Percentiles rank a stretch among this genome's conserved stretches.
phyloP scores from a whole-genome alignment of 2,888 invertebrate genomes.

The Oxystoma pomonae region DNA sequence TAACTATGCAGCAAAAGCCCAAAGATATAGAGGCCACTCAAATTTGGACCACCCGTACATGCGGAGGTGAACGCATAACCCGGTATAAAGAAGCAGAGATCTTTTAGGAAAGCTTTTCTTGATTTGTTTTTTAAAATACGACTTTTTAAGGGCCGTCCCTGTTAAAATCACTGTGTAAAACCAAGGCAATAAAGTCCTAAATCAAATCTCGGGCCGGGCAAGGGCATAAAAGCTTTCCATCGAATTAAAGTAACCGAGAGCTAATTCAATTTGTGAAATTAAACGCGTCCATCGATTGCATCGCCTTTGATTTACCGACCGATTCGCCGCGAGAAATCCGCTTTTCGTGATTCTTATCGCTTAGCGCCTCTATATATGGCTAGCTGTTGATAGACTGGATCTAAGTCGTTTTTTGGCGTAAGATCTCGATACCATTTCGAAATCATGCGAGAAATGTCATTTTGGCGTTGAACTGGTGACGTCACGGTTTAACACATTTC shows the following conservation, averaged over 20 bases:
- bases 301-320: slow-evolving; percentile 3
- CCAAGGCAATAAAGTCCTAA: slow-evolving; percentile 3
- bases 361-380: not conserved
- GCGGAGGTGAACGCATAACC: too few species aligned
- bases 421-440: too few species aligned
- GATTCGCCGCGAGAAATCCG: not conserved
- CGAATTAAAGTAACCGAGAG: slow-evolving; percentile 4
- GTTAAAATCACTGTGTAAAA: not conserved
- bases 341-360: not conserved
- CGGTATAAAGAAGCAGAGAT: too few species aligned
- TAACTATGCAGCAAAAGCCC: too few species aligned
- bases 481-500: too few species aligned
- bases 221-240: slow-evolving; percentile 3
- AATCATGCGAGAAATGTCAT: too few species aligned
- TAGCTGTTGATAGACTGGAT: not conserved
- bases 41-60: too few species aligned
- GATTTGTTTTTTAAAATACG: too few species aligned
- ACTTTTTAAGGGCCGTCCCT: not conserved
- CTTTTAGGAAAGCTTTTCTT: too few species aligned
- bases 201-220: not conserved
- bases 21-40: too few species aligned
- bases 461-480: too few species aligned
- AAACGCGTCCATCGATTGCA: slow-evolving; percentile 1
- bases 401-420: too few species aligned
- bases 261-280: slow-evolving; percentile 5